Conservation (phyloP, 2,888 invertebrate species). For the Cephus pulcher region DNA sequence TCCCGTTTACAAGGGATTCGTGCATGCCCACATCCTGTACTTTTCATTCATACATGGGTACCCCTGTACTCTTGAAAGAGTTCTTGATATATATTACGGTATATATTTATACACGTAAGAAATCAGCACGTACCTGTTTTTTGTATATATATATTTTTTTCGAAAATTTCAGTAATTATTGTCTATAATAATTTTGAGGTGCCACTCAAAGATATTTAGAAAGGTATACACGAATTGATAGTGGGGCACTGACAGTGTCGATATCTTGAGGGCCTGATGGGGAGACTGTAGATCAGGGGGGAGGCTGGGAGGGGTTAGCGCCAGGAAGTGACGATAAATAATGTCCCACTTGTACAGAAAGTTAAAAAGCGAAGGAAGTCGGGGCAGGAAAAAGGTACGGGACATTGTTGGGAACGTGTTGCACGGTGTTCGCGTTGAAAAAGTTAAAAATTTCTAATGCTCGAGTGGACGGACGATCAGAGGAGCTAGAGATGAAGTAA, state of each 20-base stretch:
- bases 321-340: not conserved
- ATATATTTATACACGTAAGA: not conserved
- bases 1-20: conserved; percentile 26
- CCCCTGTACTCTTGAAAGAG: not conserved
- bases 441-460: not conserved
- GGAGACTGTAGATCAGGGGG: not conserved
- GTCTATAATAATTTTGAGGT: not conserved
- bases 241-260: not conserved
- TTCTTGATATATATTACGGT: not conserved
- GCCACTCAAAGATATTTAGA: not conserved
- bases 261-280: not conserved
- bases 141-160: conserved; percentile 4
- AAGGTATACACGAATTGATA: not conserved
- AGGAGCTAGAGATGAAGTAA: not conserved
- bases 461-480: not conserved
- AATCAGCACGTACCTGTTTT: not conserved
- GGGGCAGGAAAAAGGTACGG: not conserved
- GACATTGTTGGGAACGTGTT: not conserved
- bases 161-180: not conserved
- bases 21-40: conserved; percentile 44
- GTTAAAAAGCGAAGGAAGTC: not conserved
- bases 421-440: not conserved
- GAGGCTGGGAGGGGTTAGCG: not conserved
- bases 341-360: not conserved
- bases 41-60: conserved; percentile 28